phyloP scores from a whole-genome alignment of 2,113 vertebrate species.

The Lucifuga dentata region DNA sequence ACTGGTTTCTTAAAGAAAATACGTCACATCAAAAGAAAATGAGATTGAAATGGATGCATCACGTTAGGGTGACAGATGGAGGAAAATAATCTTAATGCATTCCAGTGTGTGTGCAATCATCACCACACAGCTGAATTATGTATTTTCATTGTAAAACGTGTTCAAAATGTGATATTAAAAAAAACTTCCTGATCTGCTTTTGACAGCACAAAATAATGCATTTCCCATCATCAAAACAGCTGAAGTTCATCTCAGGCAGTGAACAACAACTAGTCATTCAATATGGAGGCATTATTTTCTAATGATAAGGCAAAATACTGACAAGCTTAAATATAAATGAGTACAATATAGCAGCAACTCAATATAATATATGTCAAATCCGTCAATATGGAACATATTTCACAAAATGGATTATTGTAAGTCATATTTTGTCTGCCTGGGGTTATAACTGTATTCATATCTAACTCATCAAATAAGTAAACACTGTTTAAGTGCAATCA shows the following conservation, averaged over 20 bases:
- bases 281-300: too few relatives aligned
- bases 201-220: not conserved
- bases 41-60: slow-evolving; percentile 47
- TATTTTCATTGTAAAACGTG: not conserved
- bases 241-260: too few relatives aligned
- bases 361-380: too few relatives aligned
- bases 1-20: slow-evolving; percentile 15
- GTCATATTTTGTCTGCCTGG: not conserved
- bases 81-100: slow-evolving; percentile 47
- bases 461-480: slow-evolving; percentile 25
- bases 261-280: too few relatives aligned
- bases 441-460: slow-evolving; percentile 4
- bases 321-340: too few relatives aligned
- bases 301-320: too few relatives aligned
- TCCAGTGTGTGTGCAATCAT: slow-evolving; percentile 49
- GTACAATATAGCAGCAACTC: too few relatives aligned
- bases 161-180: slow-evolving; percentile 5
- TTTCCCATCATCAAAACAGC: not conserved
- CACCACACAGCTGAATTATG: slow-evolving; percentile 1
- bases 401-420: too few relatives aligned
- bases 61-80: slow-evolving; percentile 21
- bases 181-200: not conserved
- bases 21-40: slow-evolving; percentile 37
- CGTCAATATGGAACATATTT: too few relatives aligned
- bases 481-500: slow-evolving; percentile 20